These are phyloP conservation scores for Octonoba sinensis DNA, from an alignment of 2,888 invertebrate genomes.

Conservation along the genomic window DNA sequence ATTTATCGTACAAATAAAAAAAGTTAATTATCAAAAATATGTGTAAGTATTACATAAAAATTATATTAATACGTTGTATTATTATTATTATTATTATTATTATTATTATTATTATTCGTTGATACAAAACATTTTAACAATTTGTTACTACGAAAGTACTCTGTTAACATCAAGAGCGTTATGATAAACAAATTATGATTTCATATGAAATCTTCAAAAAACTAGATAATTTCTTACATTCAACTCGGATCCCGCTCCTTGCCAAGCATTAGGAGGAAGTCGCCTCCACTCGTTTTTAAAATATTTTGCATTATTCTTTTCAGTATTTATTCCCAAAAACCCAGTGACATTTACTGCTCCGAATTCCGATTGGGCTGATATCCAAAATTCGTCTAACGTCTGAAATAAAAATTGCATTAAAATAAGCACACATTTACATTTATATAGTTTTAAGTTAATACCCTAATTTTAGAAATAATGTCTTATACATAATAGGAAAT, in stretches of 20 bases:
- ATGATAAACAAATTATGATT: no score
- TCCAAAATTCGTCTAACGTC: slow-evolving; percentile 57
- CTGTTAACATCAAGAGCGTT: no score
- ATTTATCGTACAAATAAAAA: no score
- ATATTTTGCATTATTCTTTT: no score
- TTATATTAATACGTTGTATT: no score
- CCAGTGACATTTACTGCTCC: slow-evolving; percentile 58
- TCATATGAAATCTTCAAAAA: neutral
- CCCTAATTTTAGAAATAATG: neutral
- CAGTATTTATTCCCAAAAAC: slow-evolving; percentile 19
- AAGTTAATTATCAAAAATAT: no score
- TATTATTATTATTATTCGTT: no score
- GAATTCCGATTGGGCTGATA: slow-evolving; percentile 34
- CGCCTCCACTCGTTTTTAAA: slow-evolving; percentile 27
- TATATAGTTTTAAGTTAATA: neutral
- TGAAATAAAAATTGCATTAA: slow-evolving; percentile 15
- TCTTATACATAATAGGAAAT: neutral
- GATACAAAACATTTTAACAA: no score
- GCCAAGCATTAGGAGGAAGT: neutral
- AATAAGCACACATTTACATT: neutral
- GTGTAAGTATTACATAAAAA: no score
- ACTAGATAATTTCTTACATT: neutral
- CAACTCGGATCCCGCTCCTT: neutral
- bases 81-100: no score
- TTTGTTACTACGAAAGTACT: no score